Percentiles rank a stretch among this genome's conserved stretches.
Conservation (phyloP, 1,140 invertebrate species). For the Lepidurus apus region DNA sequence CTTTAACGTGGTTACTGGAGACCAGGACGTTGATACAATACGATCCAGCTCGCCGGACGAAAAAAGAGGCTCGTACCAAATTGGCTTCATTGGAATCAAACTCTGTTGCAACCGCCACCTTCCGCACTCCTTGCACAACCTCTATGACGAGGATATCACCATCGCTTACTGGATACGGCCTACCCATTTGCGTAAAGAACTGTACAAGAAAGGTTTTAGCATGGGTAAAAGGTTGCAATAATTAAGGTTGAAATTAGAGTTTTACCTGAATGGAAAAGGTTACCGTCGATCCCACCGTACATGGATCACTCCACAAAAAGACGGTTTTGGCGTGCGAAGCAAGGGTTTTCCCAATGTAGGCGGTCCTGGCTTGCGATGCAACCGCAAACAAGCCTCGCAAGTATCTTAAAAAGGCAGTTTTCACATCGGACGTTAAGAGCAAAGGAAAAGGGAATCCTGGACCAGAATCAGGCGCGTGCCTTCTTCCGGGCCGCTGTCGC, state of each 20-base stretch:
- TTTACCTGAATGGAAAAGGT: slow-evolving; percentile 73
- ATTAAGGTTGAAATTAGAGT: slow-evolving; percentile 30
- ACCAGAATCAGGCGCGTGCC: background rate
- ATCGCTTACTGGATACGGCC: slow-evolving; percentile 86
- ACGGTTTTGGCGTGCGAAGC: slow-evolving; percentile 77
- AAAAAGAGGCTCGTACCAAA: slow-evolving; percentile 80
- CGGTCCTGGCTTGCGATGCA: slow-evolving; percentile 27
- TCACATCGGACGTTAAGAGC: background rate
- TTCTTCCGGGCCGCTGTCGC: slow-evolving; percentile 13
- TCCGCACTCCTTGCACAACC: slow-evolving; percentile 72
- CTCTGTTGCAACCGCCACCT: slow-evolving; percentile 76
- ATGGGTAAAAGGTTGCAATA: slow-evolving; percentile 30
- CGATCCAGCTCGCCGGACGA: slow-evolving; percentile 78
- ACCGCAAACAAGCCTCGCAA: background rate
- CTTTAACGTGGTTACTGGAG: slow-evolving; percentile 60
- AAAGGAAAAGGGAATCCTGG: slow-evolving; percentile 20
- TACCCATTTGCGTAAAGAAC: slow-evolving; percentile 86
- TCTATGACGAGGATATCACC: slow-evolving; percentile 80
- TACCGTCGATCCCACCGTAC: slow-evolving; percentile 79
- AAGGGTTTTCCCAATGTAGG: slow-evolving; percentile 63
- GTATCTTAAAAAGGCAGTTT: slow-evolving; percentile 19
- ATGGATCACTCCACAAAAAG: slow-evolving; percentile 81
- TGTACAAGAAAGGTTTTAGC: slow-evolving; percentile 43
- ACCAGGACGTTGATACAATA: slow-evolving; percentile 81
- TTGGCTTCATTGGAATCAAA: slow-evolving; percentile 77